Conservation (phyloP, 2,797 vertebrate genomes). For the Enteromius afrohamiltoni region DNA sequence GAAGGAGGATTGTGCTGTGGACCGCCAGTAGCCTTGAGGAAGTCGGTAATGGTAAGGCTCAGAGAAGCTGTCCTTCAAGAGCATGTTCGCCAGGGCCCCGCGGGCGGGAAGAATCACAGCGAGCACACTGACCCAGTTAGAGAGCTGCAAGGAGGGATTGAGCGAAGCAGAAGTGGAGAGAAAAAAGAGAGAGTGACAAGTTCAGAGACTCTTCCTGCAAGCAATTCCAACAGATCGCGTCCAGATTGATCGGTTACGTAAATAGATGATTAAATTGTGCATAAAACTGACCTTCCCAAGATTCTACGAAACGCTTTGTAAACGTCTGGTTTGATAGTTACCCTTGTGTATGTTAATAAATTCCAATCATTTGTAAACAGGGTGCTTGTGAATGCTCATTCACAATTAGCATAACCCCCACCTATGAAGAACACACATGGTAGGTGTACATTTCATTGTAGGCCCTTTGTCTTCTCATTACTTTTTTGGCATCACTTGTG, state of each 20-base stretch:
- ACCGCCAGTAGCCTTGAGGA: conserved; percentile 29
- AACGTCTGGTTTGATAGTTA: neutral
- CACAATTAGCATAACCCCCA: neutral
- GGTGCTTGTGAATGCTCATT: neutral
- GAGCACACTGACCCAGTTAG: conserved; percentile 56
- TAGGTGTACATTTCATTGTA: neutral
- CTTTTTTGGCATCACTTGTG: conserved; percentile 34
- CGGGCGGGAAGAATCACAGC: conserved; percentile 1
- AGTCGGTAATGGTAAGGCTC: conserved; percentile 1
- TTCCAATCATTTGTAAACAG: neutral
- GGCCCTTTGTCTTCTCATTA: neutral
- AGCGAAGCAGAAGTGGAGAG: conserved; percentile 12
- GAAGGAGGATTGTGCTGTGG: conserved; percentile 16
- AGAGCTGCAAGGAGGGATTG: conserved; percentile 19
- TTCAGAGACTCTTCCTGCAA: conserved; percentile 20
- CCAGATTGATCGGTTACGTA: neutral
- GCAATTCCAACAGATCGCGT: neutral
- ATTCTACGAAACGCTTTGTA: neutral
- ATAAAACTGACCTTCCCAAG: neutral
- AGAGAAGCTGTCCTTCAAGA: conserved; percentile 40
- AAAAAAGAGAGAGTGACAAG: conserved; percentile 12
- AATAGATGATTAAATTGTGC: neutral
- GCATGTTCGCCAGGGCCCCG: conserved; percentile 12
- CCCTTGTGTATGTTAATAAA: neutral
- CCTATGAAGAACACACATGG: no score